Conservation (phyloP, 1,140 invertebrate genomes). For the Lasioglossum baleicum region DNA sequence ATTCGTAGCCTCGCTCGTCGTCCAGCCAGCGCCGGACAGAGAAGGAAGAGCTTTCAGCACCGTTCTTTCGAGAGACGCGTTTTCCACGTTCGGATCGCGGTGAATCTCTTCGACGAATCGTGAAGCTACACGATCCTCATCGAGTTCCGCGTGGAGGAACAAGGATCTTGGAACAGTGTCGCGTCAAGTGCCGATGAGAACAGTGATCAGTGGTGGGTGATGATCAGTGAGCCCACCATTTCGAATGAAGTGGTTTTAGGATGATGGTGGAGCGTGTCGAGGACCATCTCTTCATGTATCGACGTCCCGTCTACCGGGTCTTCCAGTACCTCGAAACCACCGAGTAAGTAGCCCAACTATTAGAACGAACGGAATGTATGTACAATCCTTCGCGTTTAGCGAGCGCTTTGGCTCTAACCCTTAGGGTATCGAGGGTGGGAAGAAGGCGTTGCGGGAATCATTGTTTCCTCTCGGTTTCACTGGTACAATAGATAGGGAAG, state of each 20-base stretch:
- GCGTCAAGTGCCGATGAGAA: slow-evolving; percentile 4
- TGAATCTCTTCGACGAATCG: neutral
- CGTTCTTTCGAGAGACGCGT: too few species aligned
- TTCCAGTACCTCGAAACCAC: slow-evolving; percentile 88
- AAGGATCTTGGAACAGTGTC: neutral
- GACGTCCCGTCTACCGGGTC: slow-evolving; percentile 87
- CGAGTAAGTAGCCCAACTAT: slow-evolving; percentile 75
- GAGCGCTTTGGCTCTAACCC: too few species aligned
- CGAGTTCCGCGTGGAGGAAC: too few species aligned
- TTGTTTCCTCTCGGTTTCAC: too few species aligned
- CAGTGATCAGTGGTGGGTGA: slow-evolving; percentile 53
- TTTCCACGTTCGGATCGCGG: neutral
- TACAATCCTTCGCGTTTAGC: too few species aligned
- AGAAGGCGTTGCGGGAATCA: too few species aligned
- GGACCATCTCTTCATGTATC: slow-evolving; percentile 86
- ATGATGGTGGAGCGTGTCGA: slow-evolving; percentile 85
- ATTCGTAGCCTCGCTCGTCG: neutral
- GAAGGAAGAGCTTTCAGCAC: neutral
- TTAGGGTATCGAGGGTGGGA: too few species aligned
- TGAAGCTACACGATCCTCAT: too few species aligned
- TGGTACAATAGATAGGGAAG: too few species aligned
- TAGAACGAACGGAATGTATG: too few species aligned
- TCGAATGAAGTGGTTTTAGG: slow-evolving; percentile 77
- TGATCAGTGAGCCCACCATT: slow-evolving; percentile 67
- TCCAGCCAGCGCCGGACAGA: neutral